Conservation (phyloP, 2,888 invertebrate species). For the Drosophila colorata region DNA sequence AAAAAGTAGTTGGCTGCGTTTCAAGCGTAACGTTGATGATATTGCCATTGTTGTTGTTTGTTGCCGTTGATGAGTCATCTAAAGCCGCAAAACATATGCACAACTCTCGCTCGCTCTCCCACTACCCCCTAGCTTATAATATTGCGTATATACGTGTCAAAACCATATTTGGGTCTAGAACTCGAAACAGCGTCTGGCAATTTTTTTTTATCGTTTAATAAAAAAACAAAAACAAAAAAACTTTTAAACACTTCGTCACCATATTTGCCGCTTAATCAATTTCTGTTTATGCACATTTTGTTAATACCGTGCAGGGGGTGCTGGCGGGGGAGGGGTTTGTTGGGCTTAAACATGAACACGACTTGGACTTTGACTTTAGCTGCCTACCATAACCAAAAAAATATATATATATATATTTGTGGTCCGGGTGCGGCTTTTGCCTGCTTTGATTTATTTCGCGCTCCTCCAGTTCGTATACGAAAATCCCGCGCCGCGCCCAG, state of each 20-base stretch:
- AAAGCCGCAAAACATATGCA: conserved; percentile 37
- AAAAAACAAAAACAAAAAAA: conserved; percentile 14
- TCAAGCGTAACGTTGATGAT: conserved; percentile 52
- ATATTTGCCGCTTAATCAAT: conserved; percentile 78
- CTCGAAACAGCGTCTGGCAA: conserved; percentile 51
- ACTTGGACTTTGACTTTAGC: conserved; percentile 42
- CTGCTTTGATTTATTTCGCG: conserved; percentile 45
- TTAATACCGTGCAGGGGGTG: neutral
- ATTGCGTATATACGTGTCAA: conserved; percentile 72
- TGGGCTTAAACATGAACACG: conserved; percentile 21
- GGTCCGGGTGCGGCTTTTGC: conserved; percentile 41
- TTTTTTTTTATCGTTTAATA: conserved; percentile 25
- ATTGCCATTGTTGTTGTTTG: neutral
- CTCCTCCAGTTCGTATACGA: conserved; percentile 2
- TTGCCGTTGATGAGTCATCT: conserved; percentile 50
- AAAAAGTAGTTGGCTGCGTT: conserved; percentile 42
- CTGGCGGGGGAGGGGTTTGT: no score
- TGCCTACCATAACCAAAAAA: conserved; percentile 6
- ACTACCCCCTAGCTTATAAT: conserved; percentile 21
- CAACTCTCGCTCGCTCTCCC: conserved; percentile 6
- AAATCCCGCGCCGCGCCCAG: conserved; percentile 13
- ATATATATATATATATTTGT: neutral
- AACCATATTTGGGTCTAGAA: conserved; percentile 71
- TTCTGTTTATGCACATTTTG: conserved; percentile 66
- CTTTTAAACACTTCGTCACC: conserved; percentile 70